These are phyloP conservation scores for Acleris literana DNA, from an alignment of 2,888 invertebrate genomes.

Conservation along the genomic window DNA sequence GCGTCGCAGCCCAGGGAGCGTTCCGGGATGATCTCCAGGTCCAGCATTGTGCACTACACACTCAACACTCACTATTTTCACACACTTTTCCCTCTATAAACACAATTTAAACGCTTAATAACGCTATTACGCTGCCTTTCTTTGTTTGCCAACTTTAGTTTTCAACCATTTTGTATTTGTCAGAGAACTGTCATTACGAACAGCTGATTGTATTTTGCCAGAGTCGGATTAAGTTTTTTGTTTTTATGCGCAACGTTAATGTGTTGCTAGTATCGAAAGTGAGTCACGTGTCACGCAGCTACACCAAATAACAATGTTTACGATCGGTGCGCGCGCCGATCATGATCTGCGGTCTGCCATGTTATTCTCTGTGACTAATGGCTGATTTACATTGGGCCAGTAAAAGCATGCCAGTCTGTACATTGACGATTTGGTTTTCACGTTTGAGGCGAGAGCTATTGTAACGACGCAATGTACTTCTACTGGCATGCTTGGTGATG, in stretches of 20 bases:
- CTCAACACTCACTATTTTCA: conserved; percentile 93
- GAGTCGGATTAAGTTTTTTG: conserved; percentile 53
- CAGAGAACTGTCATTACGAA: conserved; percentile 84
- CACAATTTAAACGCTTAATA: conserved; percentile 67
- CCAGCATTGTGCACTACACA: conserved; percentile 90
- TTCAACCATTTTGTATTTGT: conserved; percentile 85
- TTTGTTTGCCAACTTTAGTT: conserved; percentile 84
- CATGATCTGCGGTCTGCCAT: no score
- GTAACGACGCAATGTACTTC: no score
- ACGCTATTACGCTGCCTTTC: conserved; percentile 79
- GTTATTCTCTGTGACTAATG: no score
- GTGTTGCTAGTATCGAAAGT: conserved; percentile 17
- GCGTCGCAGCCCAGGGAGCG: conserved; percentile 97
- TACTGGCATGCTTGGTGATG: no score
- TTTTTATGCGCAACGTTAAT: conserved; percentile 12
- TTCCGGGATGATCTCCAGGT: conserved; percentile 98
- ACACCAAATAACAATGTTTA: no score
- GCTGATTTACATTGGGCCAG: no score
- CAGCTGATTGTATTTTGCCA: conserved; percentile 83
- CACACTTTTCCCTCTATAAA: conserved; percentile 76
- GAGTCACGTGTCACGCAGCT: no score
- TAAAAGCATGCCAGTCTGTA: no score
- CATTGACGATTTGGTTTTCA: no score
- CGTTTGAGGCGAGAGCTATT: no score
- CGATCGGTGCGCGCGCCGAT: no score